Evolutionary conservation across 2,797 vertebrate species (phyloP).

Genomic region (Galagoides demidoff): DNA sequence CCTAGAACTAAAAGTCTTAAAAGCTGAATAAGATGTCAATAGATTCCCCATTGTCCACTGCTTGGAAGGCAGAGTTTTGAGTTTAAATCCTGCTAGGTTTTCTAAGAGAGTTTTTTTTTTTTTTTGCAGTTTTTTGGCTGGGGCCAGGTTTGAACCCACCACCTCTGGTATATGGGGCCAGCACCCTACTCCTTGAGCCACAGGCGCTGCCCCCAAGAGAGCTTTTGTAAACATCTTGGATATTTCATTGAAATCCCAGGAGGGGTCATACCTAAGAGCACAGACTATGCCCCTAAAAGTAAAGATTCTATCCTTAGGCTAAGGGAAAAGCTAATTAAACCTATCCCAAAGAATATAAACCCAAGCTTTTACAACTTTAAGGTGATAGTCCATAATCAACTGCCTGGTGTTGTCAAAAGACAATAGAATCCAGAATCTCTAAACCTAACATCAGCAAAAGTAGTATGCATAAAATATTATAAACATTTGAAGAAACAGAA

Average conservation of each 20-base stretch:
- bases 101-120: not conserved
- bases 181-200: too few species aligned
- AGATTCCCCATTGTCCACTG: not conserved
- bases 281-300: not conserved
- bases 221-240: not conserved
- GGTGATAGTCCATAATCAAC: not conserved
- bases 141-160: too few species aligned
- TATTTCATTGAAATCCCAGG: not conserved
- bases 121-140: too few species aligned
- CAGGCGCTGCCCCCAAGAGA: not conserved
- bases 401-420: not conserved
- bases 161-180: too few species aligned
- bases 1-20: not conserved
- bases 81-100: slow-evolving; percentile 11
- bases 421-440: not conserved
- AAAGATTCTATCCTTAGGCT: not conserved
- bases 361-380: not conserved
- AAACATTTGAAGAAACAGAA: not conserved
- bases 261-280: not conserved
- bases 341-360: not conserved
- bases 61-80: slow-evolving; percentile 15
- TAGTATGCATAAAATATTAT: not conserved
- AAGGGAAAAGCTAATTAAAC: slow-evolving; percentile 14
- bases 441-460: not conserved
- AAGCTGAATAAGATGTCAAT: not conserved